Base-by-base conservation (phyloP, 2,888 invertebrate species). In the Chaitophorus viminalis region DNA sequence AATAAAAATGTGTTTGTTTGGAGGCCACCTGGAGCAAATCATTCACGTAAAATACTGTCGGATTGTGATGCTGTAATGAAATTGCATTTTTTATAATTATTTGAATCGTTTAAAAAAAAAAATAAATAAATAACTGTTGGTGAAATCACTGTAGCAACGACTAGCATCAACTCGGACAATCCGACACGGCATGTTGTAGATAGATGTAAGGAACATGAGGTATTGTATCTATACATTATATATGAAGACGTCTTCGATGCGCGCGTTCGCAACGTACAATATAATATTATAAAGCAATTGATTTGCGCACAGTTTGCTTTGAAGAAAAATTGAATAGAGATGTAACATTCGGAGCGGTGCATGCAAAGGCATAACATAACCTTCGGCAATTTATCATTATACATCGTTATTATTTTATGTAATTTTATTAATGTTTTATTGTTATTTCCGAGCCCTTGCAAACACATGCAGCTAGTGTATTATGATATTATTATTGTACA, bases 281-380 rank as follows among this genome's bases (percentile, higher is more conserved):
- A 60, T 8, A 76, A 39, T 76, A 76, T 29, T 76, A 52, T 21
- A 77, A 52, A 76, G 29, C 39, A 76, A 54, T 77, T 77, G 77
- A 77, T 77, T 77, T 77, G 52, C 31, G 52, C 31, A 14, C 77
- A 31, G 52, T 77, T 77, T 31, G 52, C 31, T 52, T 31, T 31
- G 52, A 77, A 77, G 52, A 77, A 54, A 77, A 77, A 77, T 77
- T 77, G 52, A 77, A 77, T 77, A 77, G 77, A 77, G 29, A 52
- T 18, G 76, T 46, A n/a, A n/a, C n/a, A 46, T 39, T 39, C 39
- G 9, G 39, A 39, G 39, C 46, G 46, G 11, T 14, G 46, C 14
- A 11, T 46, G 6, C 2, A n/a, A n/a, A n/a, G n/a, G n/a, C n/a
- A n/a, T n/a, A n/a, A n/a, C n/a, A 78, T 36, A 79, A 36, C 79